Conservation (phyloP, 2,113 vertebrate genomes). For the Tyto alba region DNA sequence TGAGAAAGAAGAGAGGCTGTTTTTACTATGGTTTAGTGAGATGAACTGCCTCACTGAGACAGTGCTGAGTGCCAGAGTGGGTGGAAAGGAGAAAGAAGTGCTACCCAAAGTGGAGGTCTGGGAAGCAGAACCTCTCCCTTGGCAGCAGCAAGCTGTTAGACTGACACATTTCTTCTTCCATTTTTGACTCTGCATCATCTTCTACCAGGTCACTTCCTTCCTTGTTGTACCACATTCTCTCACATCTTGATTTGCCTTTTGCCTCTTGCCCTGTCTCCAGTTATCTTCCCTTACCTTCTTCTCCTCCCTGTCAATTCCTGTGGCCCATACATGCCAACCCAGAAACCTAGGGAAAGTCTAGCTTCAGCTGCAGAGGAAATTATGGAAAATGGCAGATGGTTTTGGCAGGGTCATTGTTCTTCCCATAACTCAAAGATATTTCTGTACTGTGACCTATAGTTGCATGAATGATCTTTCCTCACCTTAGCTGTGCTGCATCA, state of each 20-base stretch:
- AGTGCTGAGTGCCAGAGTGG: rapidly evolving
- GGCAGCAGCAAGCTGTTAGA: not conserved
- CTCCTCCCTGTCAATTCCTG: not conserved
- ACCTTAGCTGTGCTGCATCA: not conserved
- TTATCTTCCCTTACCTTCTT: not conserved
- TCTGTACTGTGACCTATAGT: not conserved
- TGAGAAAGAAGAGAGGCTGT: not conserved
- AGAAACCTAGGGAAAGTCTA: not conserved
- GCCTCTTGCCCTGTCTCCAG: not conserved
- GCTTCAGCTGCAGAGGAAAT: not conserved
- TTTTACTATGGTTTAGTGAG: not conserved
- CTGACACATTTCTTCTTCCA: not conserved
- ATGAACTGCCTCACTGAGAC: not conserved
- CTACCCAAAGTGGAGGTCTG: not conserved
- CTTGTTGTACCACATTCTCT: not conserved
- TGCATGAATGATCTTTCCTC: not conserved
- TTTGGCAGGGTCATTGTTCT: not conserved
- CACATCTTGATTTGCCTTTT: not conserved
- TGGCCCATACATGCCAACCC: not conserved
- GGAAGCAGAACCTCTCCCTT: not conserved
- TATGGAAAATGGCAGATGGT: not conserved
- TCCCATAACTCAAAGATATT: not conserved
- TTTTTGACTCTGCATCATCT: not conserved
- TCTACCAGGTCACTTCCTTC: not conserved
- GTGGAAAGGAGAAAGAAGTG: not conserved